Evolutionary conservation across 1,140 invertebrate species (phyloP), one percentile per base, ranked within the genome.

Genomic region (Araneus ventricosus): DNA sequence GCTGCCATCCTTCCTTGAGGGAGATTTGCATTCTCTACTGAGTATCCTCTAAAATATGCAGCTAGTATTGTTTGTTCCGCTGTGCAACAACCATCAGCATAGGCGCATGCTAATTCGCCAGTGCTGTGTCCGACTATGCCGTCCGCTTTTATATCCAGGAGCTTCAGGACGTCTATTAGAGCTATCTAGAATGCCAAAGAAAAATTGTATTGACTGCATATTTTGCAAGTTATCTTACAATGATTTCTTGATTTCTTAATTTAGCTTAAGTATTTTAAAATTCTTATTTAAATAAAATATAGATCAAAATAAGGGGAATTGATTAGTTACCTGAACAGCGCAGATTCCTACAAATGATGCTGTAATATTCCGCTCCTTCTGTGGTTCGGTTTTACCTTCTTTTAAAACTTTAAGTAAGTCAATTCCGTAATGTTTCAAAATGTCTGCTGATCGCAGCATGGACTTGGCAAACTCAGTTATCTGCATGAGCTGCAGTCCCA

Each of bases 41-140:
- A 97, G 94, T 97, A 97, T 34, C 99, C 99, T 96, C 99, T 96
- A 96, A 97, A 98, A 95, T 98, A 99, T 39, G 99, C 98, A 82
- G 98, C 97, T 87, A 99, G 95, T 39, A 99, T 97, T 0, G 98
- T 98, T 95, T 99, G 98, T 95, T 99, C 98, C 1, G 97, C 97
- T 17, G 98, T 99, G 93, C 99, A 97, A 34, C 97, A 97, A 14
- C 98, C 98, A 96, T 99, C 99, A 61, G 99, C 99, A 96, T 99
- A 99, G 10, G 98, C 99, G 96, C 99, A 99, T 5, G 98, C 98
- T 84, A 99, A 96, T 96, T 99, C 98, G 39, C 98, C 98, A 17
- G 98, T 98, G 0, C 99, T 99, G 95, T 99, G 99, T 2, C 99
- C 99, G 61, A 99, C 96, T 94, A 99, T 98, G 84, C 98, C 98